These are phyloP conservation scores for Hyalella azteca DNA, from an alignment of 2,888 invertebrate genomes.

Conservation along the genomic window DNA sequence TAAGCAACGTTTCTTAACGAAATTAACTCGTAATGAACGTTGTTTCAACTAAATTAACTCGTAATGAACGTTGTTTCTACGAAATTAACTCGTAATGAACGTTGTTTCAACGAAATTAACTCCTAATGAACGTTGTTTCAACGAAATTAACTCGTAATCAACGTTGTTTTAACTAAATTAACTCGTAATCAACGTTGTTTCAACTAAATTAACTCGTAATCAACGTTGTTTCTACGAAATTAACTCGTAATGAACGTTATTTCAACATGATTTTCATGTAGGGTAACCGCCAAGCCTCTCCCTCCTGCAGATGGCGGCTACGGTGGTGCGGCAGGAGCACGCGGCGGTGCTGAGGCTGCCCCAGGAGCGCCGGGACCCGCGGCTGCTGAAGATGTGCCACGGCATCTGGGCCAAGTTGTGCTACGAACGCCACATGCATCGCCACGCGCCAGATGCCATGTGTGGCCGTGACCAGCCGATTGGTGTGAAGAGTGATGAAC, in stretches of 20 bases:
- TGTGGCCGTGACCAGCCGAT: too few species aligned
- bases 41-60: too few species aligned
- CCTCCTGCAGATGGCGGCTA: constrained; percentile 67
- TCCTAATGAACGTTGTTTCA: background rate
- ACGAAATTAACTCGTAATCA: background rate
- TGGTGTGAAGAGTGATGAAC: too few species aligned
- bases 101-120: too few species aligned
- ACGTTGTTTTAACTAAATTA: background rate
- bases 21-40: too few species aligned
- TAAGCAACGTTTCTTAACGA: too few species aligned
- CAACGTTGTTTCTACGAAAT: background rate
- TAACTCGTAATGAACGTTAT: background rate
- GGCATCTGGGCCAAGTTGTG: constrained; percentile 85
- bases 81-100: too few species aligned
- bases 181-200: background rate
- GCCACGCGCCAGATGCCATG: too few species aligned
- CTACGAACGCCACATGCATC: constrained; percentile 64
- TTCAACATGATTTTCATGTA: background rate
- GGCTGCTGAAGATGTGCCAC: constrained; percentile 77
- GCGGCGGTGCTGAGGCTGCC: constrained; percentile 60
- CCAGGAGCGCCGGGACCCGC: constrained; percentile 45
- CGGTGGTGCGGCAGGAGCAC: constrained; percentile 64
- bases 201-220: background rate
- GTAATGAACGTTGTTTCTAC: too few species aligned
- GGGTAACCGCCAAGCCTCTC: background rate